Evolutionary conservation across 2,888 invertebrate genomes (phyloP).

Genomic region (Anaspis maculata): DNA sequence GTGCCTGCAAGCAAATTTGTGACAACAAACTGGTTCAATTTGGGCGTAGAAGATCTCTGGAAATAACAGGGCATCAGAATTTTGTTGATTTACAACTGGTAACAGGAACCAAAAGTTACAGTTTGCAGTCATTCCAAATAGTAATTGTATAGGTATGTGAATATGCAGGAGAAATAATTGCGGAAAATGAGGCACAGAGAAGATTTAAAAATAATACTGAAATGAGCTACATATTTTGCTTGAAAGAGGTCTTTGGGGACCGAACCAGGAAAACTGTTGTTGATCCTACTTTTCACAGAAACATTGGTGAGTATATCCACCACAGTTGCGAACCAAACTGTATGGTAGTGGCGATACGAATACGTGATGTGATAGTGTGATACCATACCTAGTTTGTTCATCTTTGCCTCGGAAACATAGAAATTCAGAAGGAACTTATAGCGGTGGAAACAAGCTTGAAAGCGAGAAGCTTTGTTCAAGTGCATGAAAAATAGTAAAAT

Average conservation of each 20-base stretch:
- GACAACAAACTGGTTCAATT: constrained; percentile 62
- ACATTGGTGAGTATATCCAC: constrained; percentile 86
- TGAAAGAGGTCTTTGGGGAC: constrained; percentile 59
- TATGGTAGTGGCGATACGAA: constrained; percentile 62
- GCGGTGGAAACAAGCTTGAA: too few species aligned
- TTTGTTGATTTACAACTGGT: too few species aligned
- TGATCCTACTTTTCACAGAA: constrained; percentile 73
- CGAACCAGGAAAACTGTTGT: constrained; percentile 54
- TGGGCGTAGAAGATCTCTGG: constrained; percentile 57
- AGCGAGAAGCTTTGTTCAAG: too few species aligned
- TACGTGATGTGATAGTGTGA: too few species aligned
- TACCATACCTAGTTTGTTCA: constrained; percentile 80
- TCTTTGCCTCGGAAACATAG: constrained; percentile 64
- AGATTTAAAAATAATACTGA: constrained; percentile 47
- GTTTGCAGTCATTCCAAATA: constrained; percentile 54
- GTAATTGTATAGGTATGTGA: constrained; percentile 81
- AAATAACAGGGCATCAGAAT: too few species aligned
- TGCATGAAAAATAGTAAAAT: constrained; percentile 45
- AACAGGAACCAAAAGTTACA: constrained; percentile 52
- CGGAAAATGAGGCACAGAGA: constrained; percentile 54
- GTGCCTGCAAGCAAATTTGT: constrained; percentile 53
- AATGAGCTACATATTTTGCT: constrained; percentile 72
- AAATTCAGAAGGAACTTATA: too few species aligned
- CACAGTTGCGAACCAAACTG: constrained; percentile 85
- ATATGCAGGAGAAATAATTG: constrained; percentile 83